Percentiles rank a stretch among this genome's conserved stretches.
Conservation (phyloP, 1,140 invertebrate genomes). For the Diachasma alloeum region DNA sequence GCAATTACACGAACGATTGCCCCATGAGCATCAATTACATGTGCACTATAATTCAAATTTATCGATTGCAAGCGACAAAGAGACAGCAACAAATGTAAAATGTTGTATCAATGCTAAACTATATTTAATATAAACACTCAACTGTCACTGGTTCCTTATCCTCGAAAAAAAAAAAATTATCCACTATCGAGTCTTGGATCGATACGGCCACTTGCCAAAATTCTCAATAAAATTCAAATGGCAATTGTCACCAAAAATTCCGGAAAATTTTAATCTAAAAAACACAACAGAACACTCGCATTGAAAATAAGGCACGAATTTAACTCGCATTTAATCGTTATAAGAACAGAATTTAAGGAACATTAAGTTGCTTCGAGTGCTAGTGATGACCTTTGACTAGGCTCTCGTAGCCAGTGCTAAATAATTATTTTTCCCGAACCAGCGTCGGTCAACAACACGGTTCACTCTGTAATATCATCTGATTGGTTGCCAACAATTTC, state of each 20-base stretch:
- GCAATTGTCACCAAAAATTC: background rate
- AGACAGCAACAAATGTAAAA: background rate
- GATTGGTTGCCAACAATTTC: background rate
- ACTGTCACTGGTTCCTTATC: background rate
- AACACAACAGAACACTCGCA: background rate
- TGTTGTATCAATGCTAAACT: background rate
- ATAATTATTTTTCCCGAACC: background rate
- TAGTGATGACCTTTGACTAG: background rate
- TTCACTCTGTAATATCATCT: background rate
- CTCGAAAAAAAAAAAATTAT: background rate
- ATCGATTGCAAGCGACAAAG: background rate
- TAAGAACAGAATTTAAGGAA: background rate
- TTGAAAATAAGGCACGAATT: background rate
- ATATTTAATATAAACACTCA: constrained; percentile 1
- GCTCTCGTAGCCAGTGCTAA: background rate
- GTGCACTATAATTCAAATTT: background rate
- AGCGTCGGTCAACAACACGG: background rate
- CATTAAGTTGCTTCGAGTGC: background rate
- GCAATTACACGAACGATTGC: constrained; percentile 5
- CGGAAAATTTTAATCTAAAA: background rate
- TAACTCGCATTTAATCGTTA: background rate
- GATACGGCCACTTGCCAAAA: background rate
- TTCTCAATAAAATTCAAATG: background rate
- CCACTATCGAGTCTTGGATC: background rate
- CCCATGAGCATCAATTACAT: too few relatives aligned